Evolutionary conservation across 1,140 invertebrate genomes (phyloP).

Genomic region (Nasonia longicornis): DNA sequence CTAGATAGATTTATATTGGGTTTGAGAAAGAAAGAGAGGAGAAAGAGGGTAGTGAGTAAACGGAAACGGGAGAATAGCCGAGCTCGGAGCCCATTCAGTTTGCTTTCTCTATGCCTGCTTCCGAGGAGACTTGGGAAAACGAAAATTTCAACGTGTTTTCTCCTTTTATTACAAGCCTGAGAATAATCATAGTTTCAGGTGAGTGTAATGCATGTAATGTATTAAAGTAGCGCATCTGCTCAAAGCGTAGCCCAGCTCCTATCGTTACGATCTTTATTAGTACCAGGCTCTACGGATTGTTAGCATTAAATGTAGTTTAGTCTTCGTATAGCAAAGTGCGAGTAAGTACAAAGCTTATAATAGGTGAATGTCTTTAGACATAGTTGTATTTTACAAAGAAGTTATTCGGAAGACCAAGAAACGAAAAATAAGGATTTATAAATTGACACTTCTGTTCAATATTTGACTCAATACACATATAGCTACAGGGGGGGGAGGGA

Average conservation of each 20-base stretch:
- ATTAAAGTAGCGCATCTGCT: no score
- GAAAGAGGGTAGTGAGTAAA: not conserved
- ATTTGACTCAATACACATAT: not conserved
- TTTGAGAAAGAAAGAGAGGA: not conserved
- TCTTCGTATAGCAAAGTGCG: slow-evolving; percentile 18
- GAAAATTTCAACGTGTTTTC: no score
- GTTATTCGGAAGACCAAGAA: not conserved
- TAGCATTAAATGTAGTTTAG: slow-evolving; percentile 15
- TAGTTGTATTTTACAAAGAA: not conserved
- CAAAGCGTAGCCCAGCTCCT: not conserved
- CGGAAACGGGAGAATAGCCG: no score
- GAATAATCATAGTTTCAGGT: not conserved
- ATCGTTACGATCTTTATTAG: slow-evolving; percentile 1
- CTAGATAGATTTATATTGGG: not conserved
- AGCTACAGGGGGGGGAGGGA: not conserved
- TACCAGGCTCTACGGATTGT: not conserved
- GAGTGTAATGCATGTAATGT: no score
- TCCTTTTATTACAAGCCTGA: not conserved
- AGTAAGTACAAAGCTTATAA: slow-evolving; percentile 11
- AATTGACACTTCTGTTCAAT: not conserved
- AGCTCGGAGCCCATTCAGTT: no score
- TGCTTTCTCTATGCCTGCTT: no score
- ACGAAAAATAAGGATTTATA: no score
- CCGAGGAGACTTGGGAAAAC: no score
- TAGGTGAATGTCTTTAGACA: not conserved